A percentile compares a stretch with the other conserved stretches of the same genome.
Conservation (phyloP, 2,797 vertebrate genomes). For the Hydrophis major region DNA sequence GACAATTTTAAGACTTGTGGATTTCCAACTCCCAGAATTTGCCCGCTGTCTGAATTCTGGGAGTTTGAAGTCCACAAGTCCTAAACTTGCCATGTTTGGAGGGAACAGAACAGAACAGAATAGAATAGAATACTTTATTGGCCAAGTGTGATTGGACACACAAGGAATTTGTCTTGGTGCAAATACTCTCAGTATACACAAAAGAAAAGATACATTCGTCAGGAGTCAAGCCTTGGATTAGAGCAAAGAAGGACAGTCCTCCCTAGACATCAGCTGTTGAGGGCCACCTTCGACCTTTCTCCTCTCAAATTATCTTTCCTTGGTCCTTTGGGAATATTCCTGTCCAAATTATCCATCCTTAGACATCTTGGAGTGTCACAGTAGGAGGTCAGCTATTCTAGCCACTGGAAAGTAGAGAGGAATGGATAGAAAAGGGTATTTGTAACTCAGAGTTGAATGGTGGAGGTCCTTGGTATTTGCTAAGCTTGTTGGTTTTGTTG, state of each 20-base stretch:
- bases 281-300: not conserved
- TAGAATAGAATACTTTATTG: too few species aligned
- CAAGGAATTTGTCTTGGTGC: too few species aligned
- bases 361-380: not conserved
- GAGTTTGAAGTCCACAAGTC: not conserved
- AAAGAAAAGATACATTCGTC: too few species aligned
- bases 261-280: not conserved
- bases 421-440: fast-evolving
- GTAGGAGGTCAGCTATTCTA: not conserved
- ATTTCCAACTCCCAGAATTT: not conserved
- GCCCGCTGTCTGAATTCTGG: not conserved
- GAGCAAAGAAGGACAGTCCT: not conserved
- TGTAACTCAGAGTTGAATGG: not conserved
- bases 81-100: not conserved
- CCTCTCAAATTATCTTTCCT: not conserved
- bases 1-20: not conserved
- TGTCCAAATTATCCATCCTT: not conserved
- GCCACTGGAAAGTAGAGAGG: not conserved
- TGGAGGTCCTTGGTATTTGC: not conserved
- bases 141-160: too few species aligned
- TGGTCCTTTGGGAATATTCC: not conserved
- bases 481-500: not conserved
- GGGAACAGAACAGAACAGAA: too few species aligned
- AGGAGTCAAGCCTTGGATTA: not conserved
- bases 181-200: too few species aligned